Evolutionary conservation across 2,888 invertebrate species (phyloP).

Genomic region (Nemoura dubitans): DNA sequence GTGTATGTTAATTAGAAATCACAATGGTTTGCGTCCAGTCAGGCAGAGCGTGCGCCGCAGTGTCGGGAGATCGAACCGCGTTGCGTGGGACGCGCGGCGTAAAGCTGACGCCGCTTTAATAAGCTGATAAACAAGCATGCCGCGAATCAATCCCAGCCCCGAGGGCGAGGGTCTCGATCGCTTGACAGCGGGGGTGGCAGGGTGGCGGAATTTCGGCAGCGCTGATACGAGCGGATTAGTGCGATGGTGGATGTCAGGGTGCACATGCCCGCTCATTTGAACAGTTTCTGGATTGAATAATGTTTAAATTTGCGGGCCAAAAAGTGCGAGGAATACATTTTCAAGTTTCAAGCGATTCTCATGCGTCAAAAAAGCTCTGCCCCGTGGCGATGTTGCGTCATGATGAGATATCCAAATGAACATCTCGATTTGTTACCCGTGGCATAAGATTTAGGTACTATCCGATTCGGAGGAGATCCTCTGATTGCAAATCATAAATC

Average conservation of each 20-base stretch:
- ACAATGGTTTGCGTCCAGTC: background rate
- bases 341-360: background rate
- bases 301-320: too few relatives aligned
- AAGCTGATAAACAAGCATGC: background rate
- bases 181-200: background rate
- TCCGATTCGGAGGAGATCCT: background rate
- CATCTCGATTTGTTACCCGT: too few relatives aligned
- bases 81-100: background rate
- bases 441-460: background rate
- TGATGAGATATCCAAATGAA: too few relatives aligned
- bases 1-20: constrained; percentile 2
- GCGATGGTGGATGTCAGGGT: background rate
- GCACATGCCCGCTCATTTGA: too few relatives aligned
- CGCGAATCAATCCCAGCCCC: background rate
- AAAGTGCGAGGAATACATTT: background rate
- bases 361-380: too few relatives aligned
- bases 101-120: background rate
- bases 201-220: background rate
- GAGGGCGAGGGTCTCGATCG: background rate
- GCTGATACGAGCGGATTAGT: background rate
- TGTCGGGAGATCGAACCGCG: background rate
- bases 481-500: too few relatives aligned
- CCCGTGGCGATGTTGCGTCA: too few relatives aligned
- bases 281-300: too few relatives aligned
- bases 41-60: background rate